A percentile compares a stretch with the other conserved stretches of the same genome.
phyloP scores from a whole-genome alignment of 2,113 vertebrate species.

The Xiphophorus couchianus region DNA sequence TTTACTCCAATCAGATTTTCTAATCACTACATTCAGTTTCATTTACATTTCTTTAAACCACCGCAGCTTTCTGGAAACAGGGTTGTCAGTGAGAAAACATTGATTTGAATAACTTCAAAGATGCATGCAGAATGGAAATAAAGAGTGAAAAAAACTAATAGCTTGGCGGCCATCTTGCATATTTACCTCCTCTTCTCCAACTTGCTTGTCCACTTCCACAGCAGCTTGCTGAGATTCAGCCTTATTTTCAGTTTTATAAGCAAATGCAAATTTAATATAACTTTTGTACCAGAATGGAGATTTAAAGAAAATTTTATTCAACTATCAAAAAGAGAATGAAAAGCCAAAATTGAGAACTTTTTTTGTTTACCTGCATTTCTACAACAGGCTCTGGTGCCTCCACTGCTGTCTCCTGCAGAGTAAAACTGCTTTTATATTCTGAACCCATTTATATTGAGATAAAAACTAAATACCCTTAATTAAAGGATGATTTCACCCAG shows the following conservation, averaged over 20 bases:
- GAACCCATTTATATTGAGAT: conserved; percentile 17
- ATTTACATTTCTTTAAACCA: background rate
- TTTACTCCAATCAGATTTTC: background rate
- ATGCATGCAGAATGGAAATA: conserved; percentile 28
- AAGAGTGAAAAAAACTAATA: conserved; percentile 12
- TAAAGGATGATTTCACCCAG: background rate
- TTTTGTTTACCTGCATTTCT: conserved; percentile 63
- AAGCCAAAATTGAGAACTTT: conserved; percentile 6
- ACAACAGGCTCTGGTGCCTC: conserved; percentile 34
- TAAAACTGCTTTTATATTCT: conserved; percentile 42
- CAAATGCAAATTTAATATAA: conserved; percentile 38
- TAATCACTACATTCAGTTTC: background rate
- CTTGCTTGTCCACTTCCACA: conserved; percentile 28
- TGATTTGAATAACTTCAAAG: background rate
- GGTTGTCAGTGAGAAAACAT: background rate
- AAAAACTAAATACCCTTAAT: background rate
- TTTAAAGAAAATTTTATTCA: background rate
- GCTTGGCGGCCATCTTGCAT: conserved; percentile 9
- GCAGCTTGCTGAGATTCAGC: conserved; percentile 41
- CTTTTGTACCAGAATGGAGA: background rate
- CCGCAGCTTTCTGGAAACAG: background rate
- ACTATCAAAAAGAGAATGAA: conserved; percentile 12
- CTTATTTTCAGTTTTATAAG: conserved; percentile 42
- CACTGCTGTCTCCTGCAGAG: conserved; percentile 50
- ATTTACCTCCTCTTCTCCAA: conserved; percentile 62